Percentiles rank a stretch among this genome's conserved stretches.
Conservation (phyloP, 2,888 invertebrate species). For the Syritta pipiens region DNA sequence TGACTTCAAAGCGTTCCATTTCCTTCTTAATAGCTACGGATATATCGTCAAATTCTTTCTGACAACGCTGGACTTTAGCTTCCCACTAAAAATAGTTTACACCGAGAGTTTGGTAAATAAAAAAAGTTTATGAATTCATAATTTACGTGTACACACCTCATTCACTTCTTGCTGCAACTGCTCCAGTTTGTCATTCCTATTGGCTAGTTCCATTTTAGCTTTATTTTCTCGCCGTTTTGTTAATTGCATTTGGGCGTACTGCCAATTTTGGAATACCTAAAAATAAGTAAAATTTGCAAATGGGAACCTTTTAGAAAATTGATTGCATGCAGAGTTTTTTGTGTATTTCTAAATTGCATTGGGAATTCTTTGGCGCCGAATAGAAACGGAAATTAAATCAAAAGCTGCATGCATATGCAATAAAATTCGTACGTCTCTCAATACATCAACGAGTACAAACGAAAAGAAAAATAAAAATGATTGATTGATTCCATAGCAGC, state of each 20-base stretch:
- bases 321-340: too few species aligned
- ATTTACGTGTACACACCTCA: constrained; percentile 84
- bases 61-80: constrained; percentile 96
- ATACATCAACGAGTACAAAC: too few species aligned
- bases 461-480: too few species aligned
- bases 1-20: constrained; percentile 93
- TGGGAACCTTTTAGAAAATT: neutral
- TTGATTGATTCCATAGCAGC: too few species aligned
- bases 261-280: constrained; percentile 97
- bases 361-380: too few species aligned
- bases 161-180: constrained; percentile 94
- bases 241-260: constrained; percentile 96
- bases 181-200: constrained; percentile 93
- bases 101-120: constrained; percentile 1
- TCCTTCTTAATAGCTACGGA: constrained; percentile 96
- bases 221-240: constrained; percentile 96
- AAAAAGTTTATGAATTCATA: neutral
- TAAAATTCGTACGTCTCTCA: too few species aligned
- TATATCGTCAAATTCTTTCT: constrained; percentile 97
- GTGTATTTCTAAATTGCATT: too few species aligned
- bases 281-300: constrained; percentile 71
- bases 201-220: constrained; percentile 93
- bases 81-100: constrained; percentile 86
- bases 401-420: too few species aligned
- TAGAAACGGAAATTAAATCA: too few species aligned